Percentiles rank a stretch among this genome's conserved stretches.
phyloP scores from a whole-genome alignment of 2,113 vertebrate genomes.

The Chlamydotis undulata region DNA sequence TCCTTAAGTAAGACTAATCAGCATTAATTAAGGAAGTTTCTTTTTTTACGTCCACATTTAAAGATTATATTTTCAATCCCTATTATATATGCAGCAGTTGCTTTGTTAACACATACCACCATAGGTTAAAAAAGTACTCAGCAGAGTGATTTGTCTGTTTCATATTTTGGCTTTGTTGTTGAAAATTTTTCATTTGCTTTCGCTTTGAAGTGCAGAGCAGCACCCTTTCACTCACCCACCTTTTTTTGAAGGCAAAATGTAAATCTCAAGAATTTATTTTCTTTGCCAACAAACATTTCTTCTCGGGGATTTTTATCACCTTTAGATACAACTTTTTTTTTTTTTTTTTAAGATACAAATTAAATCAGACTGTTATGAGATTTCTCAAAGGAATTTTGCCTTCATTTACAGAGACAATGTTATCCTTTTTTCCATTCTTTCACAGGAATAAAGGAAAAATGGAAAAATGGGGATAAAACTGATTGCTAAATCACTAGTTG shows the following conservation, averaged over 20 bases:
- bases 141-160: constrained; percentile 72
- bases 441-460: not conserved
- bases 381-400: constrained; percentile 54
- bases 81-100: constrained; percentile 23
- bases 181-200: constrained; percentile 68
- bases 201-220: constrained; percentile 74
- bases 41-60: constrained; percentile 56
- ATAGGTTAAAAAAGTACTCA: constrained; percentile 70
- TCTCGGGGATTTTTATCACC: constrained; percentile 52
- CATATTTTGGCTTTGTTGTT: constrained; percentile 74
- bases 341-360: constrained; percentile 55
- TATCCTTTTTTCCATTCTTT: constrained; percentile 16
- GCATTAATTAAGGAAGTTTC: constrained; percentile 70
- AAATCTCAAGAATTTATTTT: constrained; percentile 77
- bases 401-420: constrained; percentile 52
- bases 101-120: constrained; percentile 30
- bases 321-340: constrained; percentile 54
- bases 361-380: constrained; percentile 65
- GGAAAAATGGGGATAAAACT: not conserved
- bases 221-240: constrained; percentile 58
- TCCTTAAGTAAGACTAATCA: constrained; percentile 41
- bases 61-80: constrained; percentile 54
- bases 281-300: constrained; percentile 74
- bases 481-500: not conserved
- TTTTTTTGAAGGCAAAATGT: constrained; percentile 73